These are phyloP conservation scores for Labroides dimidiatus DNA, from an alignment of 2,797 vertebrate genomes.

Conservation along the genomic window DNA sequence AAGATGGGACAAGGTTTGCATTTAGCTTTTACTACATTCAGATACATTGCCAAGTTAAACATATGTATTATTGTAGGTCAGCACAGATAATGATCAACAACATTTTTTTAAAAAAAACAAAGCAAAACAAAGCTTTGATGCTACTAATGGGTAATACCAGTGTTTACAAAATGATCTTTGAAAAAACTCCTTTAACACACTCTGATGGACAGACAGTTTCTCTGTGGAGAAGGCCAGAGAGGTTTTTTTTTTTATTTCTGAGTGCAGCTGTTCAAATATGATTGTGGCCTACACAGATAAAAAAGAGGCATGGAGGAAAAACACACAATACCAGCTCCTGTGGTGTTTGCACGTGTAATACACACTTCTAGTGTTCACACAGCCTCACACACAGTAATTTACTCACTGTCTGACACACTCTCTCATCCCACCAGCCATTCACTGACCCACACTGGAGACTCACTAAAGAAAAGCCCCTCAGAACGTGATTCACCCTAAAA, in stretches of 20 bases:
- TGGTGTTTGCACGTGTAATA: slow-evolving; percentile 32
- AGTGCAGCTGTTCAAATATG: slow-evolving; percentile 83
- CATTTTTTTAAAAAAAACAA: too few species aligned
- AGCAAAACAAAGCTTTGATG: slow-evolving; percentile 8
- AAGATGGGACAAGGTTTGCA: slow-evolving; percentile 6
- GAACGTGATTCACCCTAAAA: slow-evolving; percentile 69
- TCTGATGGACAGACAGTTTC: slow-evolving; percentile 42
- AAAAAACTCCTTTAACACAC: slow-evolving; percentile 40
- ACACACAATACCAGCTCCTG: slow-evolving; percentile 56
- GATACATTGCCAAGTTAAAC: not conserved
- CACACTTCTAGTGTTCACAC: slow-evolving; percentile 18
- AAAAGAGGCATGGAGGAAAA: slow-evolving; percentile 56
- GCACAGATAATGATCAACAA: not conserved
- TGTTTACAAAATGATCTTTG: slow-evolving; percentile 34
- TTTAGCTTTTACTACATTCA: slow-evolving; percentile 2
- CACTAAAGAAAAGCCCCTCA: slow-evolving; percentile 54
- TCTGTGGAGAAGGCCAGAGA: slow-evolving; percentile 49
- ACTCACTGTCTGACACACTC: slow-evolving; percentile 35
- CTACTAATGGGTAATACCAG: slow-evolving; percentile 17
- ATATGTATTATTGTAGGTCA: not conserved
- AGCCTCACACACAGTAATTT: slow-evolving; percentile 35
- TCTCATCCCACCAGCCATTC: slow-evolving; percentile 20
- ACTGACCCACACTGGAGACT: slow-evolving; percentile 59
- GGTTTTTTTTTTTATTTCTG: slow-evolving; percentile 72
- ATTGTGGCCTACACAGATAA: slow-evolving; percentile 72